Conservation (phyloP, 2,797 vertebrate species). For the Mus spretus region DNA sequence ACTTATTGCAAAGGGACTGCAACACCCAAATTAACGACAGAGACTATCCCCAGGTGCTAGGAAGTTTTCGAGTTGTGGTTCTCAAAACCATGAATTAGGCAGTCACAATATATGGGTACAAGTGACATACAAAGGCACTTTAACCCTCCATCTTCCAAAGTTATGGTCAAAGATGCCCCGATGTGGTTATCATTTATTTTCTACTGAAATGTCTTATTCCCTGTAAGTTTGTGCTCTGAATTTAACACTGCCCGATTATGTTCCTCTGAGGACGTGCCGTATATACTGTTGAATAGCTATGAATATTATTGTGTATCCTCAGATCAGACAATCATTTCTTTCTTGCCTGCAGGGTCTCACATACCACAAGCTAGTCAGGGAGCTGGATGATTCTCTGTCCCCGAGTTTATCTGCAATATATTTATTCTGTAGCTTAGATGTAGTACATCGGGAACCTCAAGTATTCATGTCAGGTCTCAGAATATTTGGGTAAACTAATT, state of each 20-base stretch:
- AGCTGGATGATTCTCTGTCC: background rate
- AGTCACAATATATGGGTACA: conserved; percentile 59
- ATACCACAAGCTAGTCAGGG: conserved; percentile 3
- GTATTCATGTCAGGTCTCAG: background rate
- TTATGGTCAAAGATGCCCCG: conserved; percentile 57
- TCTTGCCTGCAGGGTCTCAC: conserved; percentile 26
- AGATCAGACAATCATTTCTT: conserved; percentile 72
- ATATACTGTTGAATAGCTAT: conserved; percentile 73
- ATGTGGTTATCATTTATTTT: conserved; percentile 79
- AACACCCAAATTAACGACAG: conserved; percentile 78
- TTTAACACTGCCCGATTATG: conserved; percentile 75
- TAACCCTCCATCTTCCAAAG: conserved; percentile 80
- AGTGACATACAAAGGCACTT: conserved; percentile 76
- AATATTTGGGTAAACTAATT: conserved; percentile 53
- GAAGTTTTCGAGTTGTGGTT: conserved; percentile 79
- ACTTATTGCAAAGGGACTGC: conserved; percentile 73
- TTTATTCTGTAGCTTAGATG: conserved; percentile 1
- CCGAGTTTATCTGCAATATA: background rate
- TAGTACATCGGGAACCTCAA: background rate
- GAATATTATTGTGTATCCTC: conserved; percentile 69
- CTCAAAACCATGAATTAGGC: conserved; percentile 73
- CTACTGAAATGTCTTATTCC: conserved; percentile 74
- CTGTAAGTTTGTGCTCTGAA: conserved; percentile 77
- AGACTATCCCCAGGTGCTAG: conserved; percentile 78
- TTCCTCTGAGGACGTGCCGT: conserved; percentile 76